phyloP scores from a whole-genome alignment of 2,797 vertebrate genomes.

The Ambastaia sidthimunki region DNA sequence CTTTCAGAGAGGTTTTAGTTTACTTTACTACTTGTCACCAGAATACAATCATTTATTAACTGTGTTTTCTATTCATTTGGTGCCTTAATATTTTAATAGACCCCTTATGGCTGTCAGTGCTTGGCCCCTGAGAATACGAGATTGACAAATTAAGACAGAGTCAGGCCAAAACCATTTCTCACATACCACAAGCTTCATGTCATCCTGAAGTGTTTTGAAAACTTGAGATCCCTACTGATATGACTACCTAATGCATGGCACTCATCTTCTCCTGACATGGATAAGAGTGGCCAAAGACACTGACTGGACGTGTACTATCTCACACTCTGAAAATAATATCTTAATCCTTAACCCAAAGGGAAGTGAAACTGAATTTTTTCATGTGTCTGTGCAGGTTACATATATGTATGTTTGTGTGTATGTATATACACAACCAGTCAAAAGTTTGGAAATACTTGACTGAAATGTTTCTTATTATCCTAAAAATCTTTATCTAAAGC shows the following conservation, averaged over 20 bases:
- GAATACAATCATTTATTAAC: constrained; percentile 12
- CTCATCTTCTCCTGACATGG: constrained; percentile 25
- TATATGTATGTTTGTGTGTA: no score
- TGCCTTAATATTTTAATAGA: constrained; percentile 29
- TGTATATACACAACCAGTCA: no score
- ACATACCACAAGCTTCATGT: constrained; percentile 49
- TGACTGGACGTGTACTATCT: constrained; percentile 19
- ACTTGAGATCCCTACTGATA: constrained; percentile 51
- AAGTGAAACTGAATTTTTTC: constrained; percentile 20
- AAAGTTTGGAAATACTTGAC: no score
- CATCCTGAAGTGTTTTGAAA: constrained; percentile 52
- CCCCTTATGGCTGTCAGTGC: constrained; percentile 7
- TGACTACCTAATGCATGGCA: constrained; percentile 57
- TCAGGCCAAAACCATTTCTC: constrained; percentile 51
- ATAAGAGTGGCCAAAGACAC: constrained; percentile 26
- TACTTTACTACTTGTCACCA: constrained; percentile 17
- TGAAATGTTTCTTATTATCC: no score
- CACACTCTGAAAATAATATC: constrained; percentile 34
- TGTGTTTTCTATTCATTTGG: constrained; percentile 34
- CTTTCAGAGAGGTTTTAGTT: constrained; percentile 31
- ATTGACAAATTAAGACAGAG: constrained; percentile 49
- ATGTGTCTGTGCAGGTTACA: not conserved
- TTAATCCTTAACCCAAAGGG: constrained; percentile 21
- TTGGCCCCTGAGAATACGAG: constrained; percentile 44
- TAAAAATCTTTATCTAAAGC: no score